A percentile compares a stretch with the other conserved stretches of the same genome.
phyloP scores from a whole-genome alignment of 2,888 invertebrate genomes.

The Eupithecia abbreviata region DNA sequence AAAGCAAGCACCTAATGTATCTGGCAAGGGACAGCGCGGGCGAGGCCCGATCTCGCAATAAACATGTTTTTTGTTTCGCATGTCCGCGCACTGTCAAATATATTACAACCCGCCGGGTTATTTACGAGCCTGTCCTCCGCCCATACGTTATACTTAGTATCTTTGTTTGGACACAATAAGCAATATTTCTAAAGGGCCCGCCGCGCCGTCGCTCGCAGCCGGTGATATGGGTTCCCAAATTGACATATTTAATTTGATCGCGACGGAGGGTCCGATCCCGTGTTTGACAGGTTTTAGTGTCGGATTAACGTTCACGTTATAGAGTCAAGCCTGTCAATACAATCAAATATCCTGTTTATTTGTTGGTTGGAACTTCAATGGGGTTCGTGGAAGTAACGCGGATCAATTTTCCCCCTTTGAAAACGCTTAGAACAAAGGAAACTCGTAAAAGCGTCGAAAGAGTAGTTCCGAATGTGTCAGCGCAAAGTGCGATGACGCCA shows the following conservation, averaged over 20 bases:
- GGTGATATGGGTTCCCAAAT: constrained; percentile 84
- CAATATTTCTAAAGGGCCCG: constrained; percentile 83
- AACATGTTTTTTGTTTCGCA: constrained; percentile 84
- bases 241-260: constrained; percentile 84
- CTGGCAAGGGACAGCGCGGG: constrained; percentile 49
- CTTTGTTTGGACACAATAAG: constrained; percentile 85
- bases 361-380: constrained; percentile 67
- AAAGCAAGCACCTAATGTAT: constrained; percentile 72
- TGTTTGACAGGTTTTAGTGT: constrained; percentile 83
- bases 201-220: constrained; percentile 80
- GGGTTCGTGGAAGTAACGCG: constrained; percentile 57
- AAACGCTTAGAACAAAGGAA: constrained; percentile 70
- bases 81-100: constrained; percentile 84
- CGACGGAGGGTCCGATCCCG: constrained; percentile 77
- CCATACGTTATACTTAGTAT: constrained; percentile 85
- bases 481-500: constrained; percentile 71
- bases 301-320: constrained; percentile 80
- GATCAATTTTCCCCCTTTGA: constrained; percentile 78
- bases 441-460: constrained; percentile 71
- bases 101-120: constrained; percentile 83
- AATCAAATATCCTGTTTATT: constrained; percentile 62
- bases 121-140: constrained; percentile 83
- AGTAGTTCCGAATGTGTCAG: constrained; percentile 79
- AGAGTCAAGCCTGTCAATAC: constrained; percentile 74
- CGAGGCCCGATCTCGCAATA: constrained; percentile 75